Conservation (phyloP, 2,113 vertebrate species). For the Phoenicopterus ruber region DNA sequence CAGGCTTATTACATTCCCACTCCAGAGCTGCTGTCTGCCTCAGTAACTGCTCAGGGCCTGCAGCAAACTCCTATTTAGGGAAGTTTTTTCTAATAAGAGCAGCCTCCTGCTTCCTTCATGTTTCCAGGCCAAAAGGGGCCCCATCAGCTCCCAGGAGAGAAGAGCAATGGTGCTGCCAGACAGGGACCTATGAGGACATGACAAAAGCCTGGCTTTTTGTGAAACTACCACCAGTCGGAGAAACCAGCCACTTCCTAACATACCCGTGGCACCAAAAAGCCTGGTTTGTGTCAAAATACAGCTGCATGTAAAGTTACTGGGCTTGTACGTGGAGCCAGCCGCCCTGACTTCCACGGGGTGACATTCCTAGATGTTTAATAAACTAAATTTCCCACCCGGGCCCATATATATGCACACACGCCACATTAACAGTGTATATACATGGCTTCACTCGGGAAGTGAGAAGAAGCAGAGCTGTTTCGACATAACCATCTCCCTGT, state of each 20-base stretch:
- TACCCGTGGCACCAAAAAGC: rapidly evolving
- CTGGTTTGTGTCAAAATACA: background rate
- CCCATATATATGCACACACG: rapidly evolving
- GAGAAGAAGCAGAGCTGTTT: background rate
- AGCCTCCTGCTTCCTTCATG: background rate
- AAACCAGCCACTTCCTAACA: background rate
- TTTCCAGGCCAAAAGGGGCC: background rate
- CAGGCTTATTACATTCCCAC: background rate
- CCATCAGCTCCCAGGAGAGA: background rate
- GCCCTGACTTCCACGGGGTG: rapidly evolving
- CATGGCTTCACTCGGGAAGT: rapidly evolving
- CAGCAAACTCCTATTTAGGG: rapidly evolving
- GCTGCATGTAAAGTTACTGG: background rate
- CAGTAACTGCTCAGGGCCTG: background rate
- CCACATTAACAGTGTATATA: background rate
- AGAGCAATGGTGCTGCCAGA: background rate
- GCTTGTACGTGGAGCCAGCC: background rate
- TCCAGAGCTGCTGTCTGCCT: background rate
- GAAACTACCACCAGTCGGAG: background rate
- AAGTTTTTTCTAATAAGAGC: background rate
- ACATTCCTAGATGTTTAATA: background rate
- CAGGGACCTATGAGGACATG: too few species aligned
- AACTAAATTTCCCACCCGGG: background rate
- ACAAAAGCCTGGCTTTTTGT: background rate
- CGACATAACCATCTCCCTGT: background rate